These are phyloP conservation scores for Agrilus mali DNA, from an alignment of 2,888 invertebrate species.

Conservation along the genomic window DNA sequence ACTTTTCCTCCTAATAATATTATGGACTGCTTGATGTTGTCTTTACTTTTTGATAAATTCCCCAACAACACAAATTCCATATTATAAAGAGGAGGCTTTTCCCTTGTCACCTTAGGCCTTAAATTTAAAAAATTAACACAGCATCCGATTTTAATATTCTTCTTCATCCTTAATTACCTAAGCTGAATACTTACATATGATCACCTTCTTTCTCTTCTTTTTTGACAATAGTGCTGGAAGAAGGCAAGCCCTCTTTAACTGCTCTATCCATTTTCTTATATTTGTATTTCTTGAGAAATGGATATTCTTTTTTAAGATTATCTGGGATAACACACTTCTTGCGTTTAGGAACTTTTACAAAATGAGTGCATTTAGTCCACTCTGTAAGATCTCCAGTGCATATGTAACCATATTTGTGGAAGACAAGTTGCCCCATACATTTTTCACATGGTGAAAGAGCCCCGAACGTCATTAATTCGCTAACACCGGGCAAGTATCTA, in stretches of 20 bases:
- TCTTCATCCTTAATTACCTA: too few species aligned
- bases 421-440: constrained; percentile 59
- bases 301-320: constrained; percentile 40
- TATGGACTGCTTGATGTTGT: constrained; percentile 55
- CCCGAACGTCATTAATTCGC: constrained; percentile 86
- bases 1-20: constrained; percentile 65
- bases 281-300: constrained; percentile 49
- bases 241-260: constrained; percentile 41
- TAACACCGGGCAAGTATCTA: constrained; percentile 63
- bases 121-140: constrained; percentile 10
- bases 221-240: constrained; percentile 38
- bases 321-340: constrained; percentile 55
- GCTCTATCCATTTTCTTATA: constrained; percentile 43
- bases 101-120: constrained; percentile 52
- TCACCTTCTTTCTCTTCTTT: constrained; percentile 36
- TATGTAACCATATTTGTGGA: constrained; percentile 63
- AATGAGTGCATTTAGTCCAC: constrained; percentile 77
- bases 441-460: constrained; percentile 61
- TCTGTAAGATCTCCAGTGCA: constrained; percentile 67
- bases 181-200: constrained; percentile 17
- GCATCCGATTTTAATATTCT: background rate
- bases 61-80: constrained; percentile 64
- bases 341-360: constrained; percentile 61
- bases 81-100: constrained; percentile 59
- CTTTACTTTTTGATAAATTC: constrained; percentile 40